These are phyloP conservation scores for Stenoptilia bipunctidactyla DNA, from an alignment of 2,888 invertebrate species.

Conservation along the genomic window DNA sequence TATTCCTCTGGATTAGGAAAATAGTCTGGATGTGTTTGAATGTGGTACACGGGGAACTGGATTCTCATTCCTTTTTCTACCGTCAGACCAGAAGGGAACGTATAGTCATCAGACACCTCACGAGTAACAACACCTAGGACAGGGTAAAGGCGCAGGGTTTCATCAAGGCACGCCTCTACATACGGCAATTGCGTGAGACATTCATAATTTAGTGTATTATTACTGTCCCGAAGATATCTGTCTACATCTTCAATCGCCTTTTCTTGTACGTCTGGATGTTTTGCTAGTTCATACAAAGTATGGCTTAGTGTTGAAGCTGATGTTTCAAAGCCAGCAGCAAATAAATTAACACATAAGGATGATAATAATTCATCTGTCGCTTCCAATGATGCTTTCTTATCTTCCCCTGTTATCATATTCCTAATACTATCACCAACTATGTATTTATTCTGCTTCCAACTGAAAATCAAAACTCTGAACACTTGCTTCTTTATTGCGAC, in stretches of 20 bases:
- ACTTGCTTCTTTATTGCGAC: conserved; percentile 28
- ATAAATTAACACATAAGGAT: conserved; percentile 63
- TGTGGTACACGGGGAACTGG: conserved; percentile 37
- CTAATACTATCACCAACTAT: conserved; percentile 27
- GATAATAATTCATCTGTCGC: conserved; percentile 48
- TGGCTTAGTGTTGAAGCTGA: conserved; percentile 28
- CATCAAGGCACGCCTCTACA: conserved; percentile 32
- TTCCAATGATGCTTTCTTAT: conserved; percentile 21
- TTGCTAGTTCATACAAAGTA: conserved; percentile 33
- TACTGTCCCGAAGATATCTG: conserved; percentile 22
- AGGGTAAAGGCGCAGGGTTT: conserved; percentile 39
- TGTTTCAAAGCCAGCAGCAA: conserved; percentile 40
- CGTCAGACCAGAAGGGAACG: conserved; percentile 29
- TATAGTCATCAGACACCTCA: conserved; percentile 37
- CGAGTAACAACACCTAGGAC: conserved; percentile 32
- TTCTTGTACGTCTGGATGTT: conserved; percentile 22
- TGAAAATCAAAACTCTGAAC: conserved; percentile 32
- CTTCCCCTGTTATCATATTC: conserved; percentile 19
- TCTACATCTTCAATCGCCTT: conserved; percentile 29
- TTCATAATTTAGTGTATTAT: conserved; percentile 18
- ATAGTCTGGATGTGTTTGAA: conserved; percentile 34
- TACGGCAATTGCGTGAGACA: conserved; percentile 24
- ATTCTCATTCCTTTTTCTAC: conserved; percentile 36
- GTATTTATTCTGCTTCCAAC: conserved; percentile 24
- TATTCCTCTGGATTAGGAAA: conserved; percentile 40